Evolutionary conservation across 2,888 invertebrate genomes (phyloP), one percentile per base, ranked within the genome.

Genomic region (Gastracanthus pulcherrimus): DNA sequence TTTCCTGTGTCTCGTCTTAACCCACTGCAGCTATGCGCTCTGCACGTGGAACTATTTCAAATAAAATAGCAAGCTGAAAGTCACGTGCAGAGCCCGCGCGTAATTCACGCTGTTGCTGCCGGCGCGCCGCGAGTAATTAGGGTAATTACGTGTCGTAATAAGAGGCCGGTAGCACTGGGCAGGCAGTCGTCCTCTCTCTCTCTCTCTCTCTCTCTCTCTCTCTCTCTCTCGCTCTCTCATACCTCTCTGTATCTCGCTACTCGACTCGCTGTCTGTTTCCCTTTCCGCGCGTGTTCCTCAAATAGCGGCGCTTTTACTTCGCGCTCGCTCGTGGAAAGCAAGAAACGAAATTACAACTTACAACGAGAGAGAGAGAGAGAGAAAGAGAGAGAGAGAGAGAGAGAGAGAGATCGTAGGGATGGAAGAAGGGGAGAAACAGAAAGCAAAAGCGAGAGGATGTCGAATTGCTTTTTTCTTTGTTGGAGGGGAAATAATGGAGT

Each of bases 111-210:
- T n/a, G n/a, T n/a, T 31, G 19, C 13, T 19, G 67, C 23, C 26
- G 36, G 69, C 31, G 67, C 16, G 69, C 67, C 83, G 45, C 82
- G 79, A 75, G 80, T 84, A 84, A 85, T 85, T 84, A 82, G 80
- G 83, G 84, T 84, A 85, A 85, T 85, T 85, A 84, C 82, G 79
- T 75, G 71, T 76, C 75, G 83, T 83, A 82, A 83, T 84, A 77
- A 84, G 83, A 82, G 83, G 80, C 31, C 62, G 34, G 45, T n/a
- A 1, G 13, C 16, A n/a, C 9, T 11, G 0, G 11, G 1, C 41
- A 11, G 2, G 13, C 7, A 41, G 38, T 3, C 38, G 38, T 41
- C 9, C 26, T 29, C 29, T 26, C 5, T 23, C 26, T 58, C n/a
- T n/a, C n/a, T n/a, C n/a, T n/a, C n/a, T n/a, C n/a, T n/a, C n/a